Conservation (phyloP, 1,140 invertebrate genomes). For the Polyergus mexicanus region DNA sequence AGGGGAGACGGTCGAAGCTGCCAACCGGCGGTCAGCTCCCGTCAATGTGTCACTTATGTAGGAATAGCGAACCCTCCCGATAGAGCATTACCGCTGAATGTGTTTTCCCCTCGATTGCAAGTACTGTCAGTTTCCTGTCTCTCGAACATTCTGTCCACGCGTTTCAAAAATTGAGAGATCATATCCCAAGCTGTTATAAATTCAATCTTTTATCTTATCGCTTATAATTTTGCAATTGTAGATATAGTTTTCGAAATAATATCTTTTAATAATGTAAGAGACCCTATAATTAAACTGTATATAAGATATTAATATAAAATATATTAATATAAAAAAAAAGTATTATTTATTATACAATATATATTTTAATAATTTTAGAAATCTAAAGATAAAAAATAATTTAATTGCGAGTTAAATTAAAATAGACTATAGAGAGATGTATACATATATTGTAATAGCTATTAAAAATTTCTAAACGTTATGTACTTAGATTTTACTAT, state of each 20-base stretch:
- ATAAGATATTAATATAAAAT: not conserved
- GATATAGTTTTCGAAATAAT: not conserved
- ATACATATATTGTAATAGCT: too few species aligned
- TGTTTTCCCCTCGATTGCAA: slow-evolving; percentile 82
- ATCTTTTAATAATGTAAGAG: not conserved
- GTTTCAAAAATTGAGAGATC: slow-evolving; percentile 72
- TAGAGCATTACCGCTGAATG: slow-evolving; percentile 78
- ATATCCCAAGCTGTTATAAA: slow-evolving; percentile 54
- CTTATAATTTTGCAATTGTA: not conserved
- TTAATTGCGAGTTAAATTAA: too few species aligned
- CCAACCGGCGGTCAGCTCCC: slow-evolving; percentile 85
- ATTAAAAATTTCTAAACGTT: not conserved
- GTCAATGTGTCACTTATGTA: slow-evolving; percentile 87
- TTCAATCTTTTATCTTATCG: not conserved
- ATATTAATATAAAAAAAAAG: not conserved
- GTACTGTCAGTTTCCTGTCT: slow-evolving; percentile 78
- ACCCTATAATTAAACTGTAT: not conserved
- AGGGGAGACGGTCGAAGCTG: slow-evolving; percentile 84
- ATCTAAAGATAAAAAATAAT: not conserved
- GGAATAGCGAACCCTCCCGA: slow-evolving; percentile 79
- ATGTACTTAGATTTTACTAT: not conserved
- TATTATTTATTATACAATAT: not conserved
- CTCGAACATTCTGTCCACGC: slow-evolving; percentile 78
- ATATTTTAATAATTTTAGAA: not conserved
- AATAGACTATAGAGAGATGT: too few species aligned